Base-by-base conservation (phyloP, 2,888 invertebrate species). In the Brachypterus glaber region DNA sequence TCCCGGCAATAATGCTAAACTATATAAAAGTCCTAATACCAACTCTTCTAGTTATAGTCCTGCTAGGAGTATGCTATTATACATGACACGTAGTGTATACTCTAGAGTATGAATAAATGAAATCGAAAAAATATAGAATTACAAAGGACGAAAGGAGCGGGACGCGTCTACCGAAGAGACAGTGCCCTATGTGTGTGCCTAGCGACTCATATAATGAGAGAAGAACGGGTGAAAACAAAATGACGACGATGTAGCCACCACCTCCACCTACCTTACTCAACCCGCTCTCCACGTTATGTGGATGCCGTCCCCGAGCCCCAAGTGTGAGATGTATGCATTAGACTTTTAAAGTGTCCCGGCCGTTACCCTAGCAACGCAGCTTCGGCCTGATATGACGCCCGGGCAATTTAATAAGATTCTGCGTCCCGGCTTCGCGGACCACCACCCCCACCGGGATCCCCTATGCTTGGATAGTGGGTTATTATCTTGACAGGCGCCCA, bases 301-400 rank as follows among this genome's bases (percentile, higher is more conserved):
- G 47, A 53, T 48, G 51, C 50, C 53, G 53, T 53, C 49, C 53
- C 53, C 42, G 44, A 46, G 46, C 49, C 57, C 58, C 60, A 60
- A 61, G 64, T 64, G 64, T 64, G 64, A 64, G 64, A 64, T 64
- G 64, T 64, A 64, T 64, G 63, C 64, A 65, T 65, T 65, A 65
- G 64, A 65, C 65, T 65, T 65, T 65, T 64, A 65, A 65, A 65
- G 65, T 64, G 66, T 66, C 73, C 74, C 74, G 74, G 74, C 73
- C 73, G 75, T 76, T 71, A 71, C 73, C 74, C 71, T 73, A 70
- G 75, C 72, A 73, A 76, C 75, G 74, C 71, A 71, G 71, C 70
- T 72, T 72, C 71, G 64, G 63, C 62, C 63, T 64, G 66, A 73
- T 73, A 75, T 75, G 74, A 75, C 74, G 76, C 74, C 75, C 75